Conservation (phyloP, 1,140 invertebrate species). For the Cecropterus lyciades region DNA sequence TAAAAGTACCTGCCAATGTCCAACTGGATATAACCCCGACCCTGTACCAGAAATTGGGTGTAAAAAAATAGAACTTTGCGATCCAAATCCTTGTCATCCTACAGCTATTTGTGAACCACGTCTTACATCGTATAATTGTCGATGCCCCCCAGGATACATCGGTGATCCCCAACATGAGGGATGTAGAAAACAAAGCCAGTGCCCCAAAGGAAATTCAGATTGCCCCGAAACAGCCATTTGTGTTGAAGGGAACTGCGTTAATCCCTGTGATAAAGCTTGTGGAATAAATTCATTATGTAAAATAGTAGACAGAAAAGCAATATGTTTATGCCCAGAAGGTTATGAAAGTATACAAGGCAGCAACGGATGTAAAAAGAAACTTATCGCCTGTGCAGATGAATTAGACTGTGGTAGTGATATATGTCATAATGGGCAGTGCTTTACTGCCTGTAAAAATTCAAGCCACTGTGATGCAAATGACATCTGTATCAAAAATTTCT, state of each 20-base stretch:
- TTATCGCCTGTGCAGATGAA: slow-evolving; percentile 88
- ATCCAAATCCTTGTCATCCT: slow-evolving; percentile 91
- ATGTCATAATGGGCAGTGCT: slow-evolving; percentile 93
- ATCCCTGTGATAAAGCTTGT: slow-evolving; percentile 92
- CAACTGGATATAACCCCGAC: slow-evolving; percentile 91
- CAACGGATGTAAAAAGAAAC: slow-evolving; percentile 89
- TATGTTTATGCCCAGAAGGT: slow-evolving; percentile 90
- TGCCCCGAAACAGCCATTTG: slow-evolving; percentile 91
- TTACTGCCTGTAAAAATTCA: slow-evolving; percentile 90
- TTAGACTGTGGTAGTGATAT: slow-evolving; percentile 90
- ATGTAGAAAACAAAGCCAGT: slow-evolving; percentile 90
- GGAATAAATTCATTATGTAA: slow-evolving; percentile 91
- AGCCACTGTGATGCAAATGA: slow-evolving; percentile 93
- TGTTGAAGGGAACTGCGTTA: slow-evolving; percentile 88
- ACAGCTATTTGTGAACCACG: slow-evolving; percentile 91
- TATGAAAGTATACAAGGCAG: slow-evolving; percentile 88
- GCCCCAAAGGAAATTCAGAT: slow-evolving; percentile 88
- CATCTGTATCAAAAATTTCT: slow-evolving; percentile 91
- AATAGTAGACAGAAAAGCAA: slow-evolving; percentile 89
- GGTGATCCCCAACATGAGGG: slow-evolving; percentile 91
- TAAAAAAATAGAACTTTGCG: slow-evolving; percentile 87
- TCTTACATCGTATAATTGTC: slow-evolving; percentile 88
- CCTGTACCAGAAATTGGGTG: slow-evolving; percentile 93
- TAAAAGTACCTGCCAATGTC: slow-evolving; percentile 92
- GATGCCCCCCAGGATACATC: slow-evolving; percentile 90